phyloP scores from a whole-genome alignment of 2,797 vertebrate genomes.

The Rhynchotus rufescens region DNA sequence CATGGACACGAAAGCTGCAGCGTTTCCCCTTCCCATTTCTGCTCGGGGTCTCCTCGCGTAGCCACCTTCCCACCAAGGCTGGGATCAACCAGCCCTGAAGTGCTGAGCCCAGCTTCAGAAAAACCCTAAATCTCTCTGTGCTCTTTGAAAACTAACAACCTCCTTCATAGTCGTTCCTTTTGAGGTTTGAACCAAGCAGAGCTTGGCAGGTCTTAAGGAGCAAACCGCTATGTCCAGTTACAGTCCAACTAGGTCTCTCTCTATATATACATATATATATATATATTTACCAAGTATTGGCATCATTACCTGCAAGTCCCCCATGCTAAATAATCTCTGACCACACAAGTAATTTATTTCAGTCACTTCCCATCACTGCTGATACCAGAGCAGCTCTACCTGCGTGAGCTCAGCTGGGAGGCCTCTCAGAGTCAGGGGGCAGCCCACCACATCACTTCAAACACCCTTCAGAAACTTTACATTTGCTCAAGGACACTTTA shows the following conservation, averaged over 20 bases:
- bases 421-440: slow-evolving; percentile 46
- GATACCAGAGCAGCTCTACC: neutral
- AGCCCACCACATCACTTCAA: slow-evolving; percentile 48
- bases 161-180: neutral
- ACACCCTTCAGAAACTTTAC: slow-evolving; percentile 38
- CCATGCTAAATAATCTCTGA: slow-evolving; percentile 49
- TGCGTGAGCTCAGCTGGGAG: slow-evolving; percentile 8
- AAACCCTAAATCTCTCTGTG: neutral
- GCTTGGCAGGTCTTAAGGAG: neutral
- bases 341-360: slow-evolving; percentile 59
- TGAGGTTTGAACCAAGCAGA: neutral
- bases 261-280: too few relatives aligned
- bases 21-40: neutral
- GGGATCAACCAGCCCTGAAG: neutral
- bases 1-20: neutral
- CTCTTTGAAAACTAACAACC: neutral
- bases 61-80: neutral
- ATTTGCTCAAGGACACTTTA: neutral
- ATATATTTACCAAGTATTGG: neutral
- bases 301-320: slow-evolving; percentile 34
- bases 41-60: neutral
- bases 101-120: neutral
- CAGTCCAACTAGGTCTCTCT: neutral
- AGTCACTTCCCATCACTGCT: slow-evolving; percentile 42
- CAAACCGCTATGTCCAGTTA: neutral